These are phyloP conservation scores for Hyphantria cunea DNA, from an alignment of 1,140 invertebrate genomes.

Conservation along the genomic window DNA sequence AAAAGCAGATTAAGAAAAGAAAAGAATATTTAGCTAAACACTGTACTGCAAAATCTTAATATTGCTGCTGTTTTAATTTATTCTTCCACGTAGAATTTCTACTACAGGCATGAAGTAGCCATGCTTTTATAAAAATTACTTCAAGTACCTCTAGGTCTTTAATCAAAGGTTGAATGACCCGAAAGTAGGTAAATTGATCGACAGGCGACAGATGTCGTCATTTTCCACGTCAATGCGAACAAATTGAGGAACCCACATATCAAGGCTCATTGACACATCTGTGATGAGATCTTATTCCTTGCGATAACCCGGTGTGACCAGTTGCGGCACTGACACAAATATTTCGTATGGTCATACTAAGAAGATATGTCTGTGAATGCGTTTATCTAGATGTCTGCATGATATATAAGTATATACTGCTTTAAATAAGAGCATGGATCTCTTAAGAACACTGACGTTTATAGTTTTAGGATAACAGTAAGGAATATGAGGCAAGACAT, in stretches of 20 bases:
- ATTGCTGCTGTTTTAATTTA: too few relatives aligned
- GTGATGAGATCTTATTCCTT: slow-evolving; percentile 54
- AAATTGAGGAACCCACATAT: slow-evolving; percentile 74
- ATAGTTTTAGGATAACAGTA: neutral
- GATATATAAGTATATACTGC: slow-evolving; percentile 20
- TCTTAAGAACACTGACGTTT: neutral
- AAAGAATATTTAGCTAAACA: too few relatives aligned
- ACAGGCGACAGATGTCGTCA: slow-evolving; percentile 50
- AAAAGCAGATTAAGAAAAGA: too few relatives aligned
- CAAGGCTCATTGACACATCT: slow-evolving; percentile 59
- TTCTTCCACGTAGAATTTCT: too few relatives aligned
- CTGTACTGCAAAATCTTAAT: too few relatives aligned
- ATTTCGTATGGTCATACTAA: slow-evolving; percentile 13
- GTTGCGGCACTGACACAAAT: slow-evolving; percentile 22
- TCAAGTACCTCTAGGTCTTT: too few relatives aligned
- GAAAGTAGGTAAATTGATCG: slow-evolving; percentile 64
- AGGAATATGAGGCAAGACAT: too few relatives aligned
- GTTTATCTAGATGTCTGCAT: slow-evolving; percentile 20
- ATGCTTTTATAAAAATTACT: too few relatives aligned
- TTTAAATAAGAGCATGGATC: neutral
- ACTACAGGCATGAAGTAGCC: too few relatives aligned
- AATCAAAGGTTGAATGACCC: slow-evolving; percentile 48
- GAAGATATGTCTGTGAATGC: slow-evolving; percentile 7
- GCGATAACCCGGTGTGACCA: slow-evolving; percentile 40
- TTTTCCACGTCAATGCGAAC: slow-evolving; percentile 38